A percentile compares a stretch with the other conserved stretches of the same genome.
Evolutionary conservation across 2,888 invertebrate genomes (phyloP).

Genomic region (Eucera pruinosa): DNA sequence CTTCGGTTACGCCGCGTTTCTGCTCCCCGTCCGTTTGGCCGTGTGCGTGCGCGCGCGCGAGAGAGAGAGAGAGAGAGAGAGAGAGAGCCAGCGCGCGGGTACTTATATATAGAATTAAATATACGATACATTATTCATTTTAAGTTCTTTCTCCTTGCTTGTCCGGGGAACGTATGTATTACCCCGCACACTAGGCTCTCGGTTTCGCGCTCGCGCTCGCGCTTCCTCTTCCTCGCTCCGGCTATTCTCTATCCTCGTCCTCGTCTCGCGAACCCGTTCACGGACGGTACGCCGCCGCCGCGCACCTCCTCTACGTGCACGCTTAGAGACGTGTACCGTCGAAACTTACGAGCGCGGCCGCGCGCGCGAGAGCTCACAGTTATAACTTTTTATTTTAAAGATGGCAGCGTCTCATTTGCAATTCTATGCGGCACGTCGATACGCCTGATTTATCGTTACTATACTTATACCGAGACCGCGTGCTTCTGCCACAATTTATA

Average conservation of each 20-base stretch:
- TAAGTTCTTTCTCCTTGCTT: conserved; percentile 83
- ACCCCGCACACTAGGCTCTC: conserved; percentile 48
- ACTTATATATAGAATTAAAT: conserved; percentile 83
- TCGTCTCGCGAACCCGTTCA: conserved; percentile 7
- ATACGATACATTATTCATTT: conserved; percentile 85
- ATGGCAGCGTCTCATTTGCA: conserved; percentile 83
- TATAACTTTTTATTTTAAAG: conserved; percentile 83
- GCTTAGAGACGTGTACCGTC: conserved; percentile 51
- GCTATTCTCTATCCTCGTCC: conserved; percentile 4
- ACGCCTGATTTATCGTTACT: conserved; percentile 83
- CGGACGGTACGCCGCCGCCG: conserved; percentile 23
- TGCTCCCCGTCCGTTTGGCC: no score
- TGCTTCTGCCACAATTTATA: conserved; percentile 75
- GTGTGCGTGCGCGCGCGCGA: neutral
- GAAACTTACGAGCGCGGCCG: conserved; percentile 46
- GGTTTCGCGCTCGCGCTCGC: neutral
- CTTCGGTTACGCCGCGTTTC: no score
- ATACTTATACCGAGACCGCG: conserved; percentile 73
- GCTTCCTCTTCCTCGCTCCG: neutral
- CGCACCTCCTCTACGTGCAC: conserved; percentile 34
- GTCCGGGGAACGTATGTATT: conserved; percentile 78
- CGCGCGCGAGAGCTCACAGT: conserved; percentile 65
- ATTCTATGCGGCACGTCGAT: conserved; percentile 84
- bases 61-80: no score
- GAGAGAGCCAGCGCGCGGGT: conserved; percentile 64